phyloP scores from a whole-genome alignment of 2,113 vertebrate genomes.

The Struthidea cinerea region DNA sequence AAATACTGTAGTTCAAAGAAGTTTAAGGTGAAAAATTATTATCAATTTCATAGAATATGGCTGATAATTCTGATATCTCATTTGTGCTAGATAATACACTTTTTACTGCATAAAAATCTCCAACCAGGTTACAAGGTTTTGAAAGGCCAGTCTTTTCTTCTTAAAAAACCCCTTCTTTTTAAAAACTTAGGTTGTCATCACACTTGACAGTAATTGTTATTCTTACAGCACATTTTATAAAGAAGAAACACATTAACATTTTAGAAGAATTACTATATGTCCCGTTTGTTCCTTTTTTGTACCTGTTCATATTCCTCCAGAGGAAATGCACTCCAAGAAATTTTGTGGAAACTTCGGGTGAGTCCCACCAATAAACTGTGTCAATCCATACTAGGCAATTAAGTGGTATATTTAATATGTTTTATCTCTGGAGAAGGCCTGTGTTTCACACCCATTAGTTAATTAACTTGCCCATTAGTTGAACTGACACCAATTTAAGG shows the following conservation, averaged over 20 bases:
- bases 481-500: neutral
- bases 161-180: neutral
- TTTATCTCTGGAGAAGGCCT: neutral
- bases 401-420: neutral
- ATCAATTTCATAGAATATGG: neutral
- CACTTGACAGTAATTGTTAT: neutral
- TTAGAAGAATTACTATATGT: neutral
- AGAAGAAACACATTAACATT: neutral
- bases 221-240: neutral
- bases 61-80: neutral
- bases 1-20: neutral
- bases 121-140: neutral
- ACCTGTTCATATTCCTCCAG: neutral
- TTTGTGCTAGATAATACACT: neutral
- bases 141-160: neutral
- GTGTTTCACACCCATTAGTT: neutral
- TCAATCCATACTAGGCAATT: neutral
- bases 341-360: neutral
- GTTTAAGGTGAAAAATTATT: neutral
- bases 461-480: conserved; percentile 27
- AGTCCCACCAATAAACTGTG: neutral
- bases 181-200: neutral
- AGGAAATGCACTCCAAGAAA: neutral
- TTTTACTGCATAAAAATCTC: neutral
- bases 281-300: neutral